Conservation (phyloP, 2,797 vertebrate genomes). For the Spea hammondii region DNA sequence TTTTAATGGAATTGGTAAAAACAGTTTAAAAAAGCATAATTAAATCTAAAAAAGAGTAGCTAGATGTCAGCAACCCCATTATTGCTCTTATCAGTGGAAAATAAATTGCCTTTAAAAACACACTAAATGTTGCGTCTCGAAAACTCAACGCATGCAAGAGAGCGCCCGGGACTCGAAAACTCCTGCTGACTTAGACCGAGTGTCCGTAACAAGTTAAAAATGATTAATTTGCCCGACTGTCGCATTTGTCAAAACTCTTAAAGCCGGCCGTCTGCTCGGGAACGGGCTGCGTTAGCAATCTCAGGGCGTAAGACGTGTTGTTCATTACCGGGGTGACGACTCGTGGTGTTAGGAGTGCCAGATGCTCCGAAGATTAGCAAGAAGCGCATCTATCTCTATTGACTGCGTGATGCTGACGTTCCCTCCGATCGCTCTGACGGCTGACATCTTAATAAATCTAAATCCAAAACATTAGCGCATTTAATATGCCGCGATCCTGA, state of each 20-base stretch:
- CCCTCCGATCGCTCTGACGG: constrained; percentile 34
- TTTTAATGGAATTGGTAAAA: too few species aligned
- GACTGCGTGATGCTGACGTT: background rate
- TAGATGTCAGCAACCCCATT: too few species aligned
- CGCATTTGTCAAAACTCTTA: background rate
- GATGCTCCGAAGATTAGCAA: background rate
- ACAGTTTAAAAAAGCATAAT: too few species aligned
- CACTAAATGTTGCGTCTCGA: too few species aligned
- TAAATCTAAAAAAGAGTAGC: too few species aligned
- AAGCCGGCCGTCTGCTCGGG: background rate
- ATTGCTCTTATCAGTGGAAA: too few species aligned
- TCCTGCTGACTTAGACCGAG: too few species aligned
- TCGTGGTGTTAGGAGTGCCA: background rate
- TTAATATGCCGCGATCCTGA: constrained; percentile 57
- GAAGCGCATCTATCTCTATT: background rate
- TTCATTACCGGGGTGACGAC: background rate
- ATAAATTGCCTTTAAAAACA: too few species aligned
- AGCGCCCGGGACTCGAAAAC: too few species aligned
- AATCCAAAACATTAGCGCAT: constrained; percentile 51
- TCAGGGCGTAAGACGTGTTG: background rate
- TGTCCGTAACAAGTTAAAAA: background rate
- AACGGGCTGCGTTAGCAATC: background rate
- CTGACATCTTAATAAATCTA: constrained; percentile 57
- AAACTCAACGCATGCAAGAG: too few species aligned
- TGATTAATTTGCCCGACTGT: background rate